A percentile compares a stretch with the other conserved stretches of the same genome.
phyloP scores from a whole-genome alignment of 2,113 vertebrate species.

The Stegastes partitus region DNA sequence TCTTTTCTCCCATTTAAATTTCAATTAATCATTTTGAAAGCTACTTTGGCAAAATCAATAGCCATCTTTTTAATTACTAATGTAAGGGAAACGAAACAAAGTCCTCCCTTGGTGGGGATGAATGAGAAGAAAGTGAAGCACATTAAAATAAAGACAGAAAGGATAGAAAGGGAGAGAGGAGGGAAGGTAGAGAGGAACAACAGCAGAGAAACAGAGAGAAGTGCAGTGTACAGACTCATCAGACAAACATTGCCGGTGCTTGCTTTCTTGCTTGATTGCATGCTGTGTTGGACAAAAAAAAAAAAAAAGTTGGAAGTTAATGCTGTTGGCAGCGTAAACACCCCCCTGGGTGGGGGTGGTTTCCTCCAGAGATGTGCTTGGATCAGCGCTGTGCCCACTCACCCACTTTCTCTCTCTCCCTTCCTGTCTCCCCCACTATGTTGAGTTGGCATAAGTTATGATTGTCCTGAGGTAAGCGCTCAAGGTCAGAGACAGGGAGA shows the following conservation, averaged over 20 bases:
- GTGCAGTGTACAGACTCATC: constrained; percentile 55
- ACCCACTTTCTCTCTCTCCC: constrained; percentile 31
- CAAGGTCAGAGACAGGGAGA: constrained; percentile 70
- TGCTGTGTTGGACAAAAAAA: constrained; percentile 68
- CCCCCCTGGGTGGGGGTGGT: constrained; percentile 50
- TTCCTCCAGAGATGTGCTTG: constrained; percentile 76
- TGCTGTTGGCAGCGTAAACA: constrained; percentile 78
- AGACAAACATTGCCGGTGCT: constrained; percentile 64
- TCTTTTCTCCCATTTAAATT: background rate
- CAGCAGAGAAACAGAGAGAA: constrained; percentile 16
- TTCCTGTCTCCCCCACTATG: constrained; percentile 52
- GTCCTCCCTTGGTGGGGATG: constrained; percentile 11
- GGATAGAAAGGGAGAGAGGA: background rate
- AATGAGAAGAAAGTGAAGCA: background rate
- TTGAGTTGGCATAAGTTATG: constrained; percentile 66
- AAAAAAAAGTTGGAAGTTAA: constrained; percentile 63
- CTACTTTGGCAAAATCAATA: constrained; percentile 37
- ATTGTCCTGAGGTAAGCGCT: constrained; percentile 65
- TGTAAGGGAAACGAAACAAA: constrained; percentile 55
- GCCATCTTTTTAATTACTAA: constrained; percentile 55
- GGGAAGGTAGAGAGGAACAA: background rate
- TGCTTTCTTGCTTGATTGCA: constrained; percentile 70
- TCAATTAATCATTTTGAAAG: constrained; percentile 28
- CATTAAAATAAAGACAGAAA: background rate
- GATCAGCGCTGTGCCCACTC: constrained; percentile 75